A percentile compares a stretch with the other conserved stretches of the same genome.
These are phyloP conservation scores for Tetragonula clypearis DNA, from an alignment of 1,140 invertebrate genomes.

Conservation along the genomic window DNA sequence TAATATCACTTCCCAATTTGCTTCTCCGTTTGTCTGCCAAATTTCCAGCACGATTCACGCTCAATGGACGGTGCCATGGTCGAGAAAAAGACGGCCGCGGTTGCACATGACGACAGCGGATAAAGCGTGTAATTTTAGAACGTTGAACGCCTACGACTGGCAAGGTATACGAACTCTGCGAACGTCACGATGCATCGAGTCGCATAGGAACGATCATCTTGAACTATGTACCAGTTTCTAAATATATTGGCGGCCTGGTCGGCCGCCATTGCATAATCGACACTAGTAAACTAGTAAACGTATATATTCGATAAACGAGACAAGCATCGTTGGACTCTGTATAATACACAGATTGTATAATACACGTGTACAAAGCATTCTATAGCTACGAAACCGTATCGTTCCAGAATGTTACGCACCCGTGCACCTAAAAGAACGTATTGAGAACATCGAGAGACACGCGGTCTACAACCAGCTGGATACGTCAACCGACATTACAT, in stretches of 20 bases:
- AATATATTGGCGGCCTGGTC: conserved; percentile 23
- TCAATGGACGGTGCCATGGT: too few relatives aligned
- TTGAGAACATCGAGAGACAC: background rate
- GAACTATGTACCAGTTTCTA: conserved; percentile 2
- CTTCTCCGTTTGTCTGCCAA: too few relatives aligned
- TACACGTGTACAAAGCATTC: background rate
- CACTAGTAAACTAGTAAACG: background rate
- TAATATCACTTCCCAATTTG: background rate
- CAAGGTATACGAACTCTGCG: background rate
- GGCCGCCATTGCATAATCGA: background rate
- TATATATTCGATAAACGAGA: background rate
- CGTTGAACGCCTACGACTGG: too few relatives aligned
- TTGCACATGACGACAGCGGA: background rate
- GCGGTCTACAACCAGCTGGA: background rate
- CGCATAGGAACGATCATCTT: background rate
- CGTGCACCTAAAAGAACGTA: background rate
- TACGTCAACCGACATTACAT: background rate
- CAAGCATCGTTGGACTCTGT: background rate
- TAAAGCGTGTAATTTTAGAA: background rate
- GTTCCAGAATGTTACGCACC: background rate
- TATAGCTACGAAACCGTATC: background rate
- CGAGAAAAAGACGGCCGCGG: background rate
- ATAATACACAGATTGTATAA: background rate
- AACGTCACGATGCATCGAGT: background rate
- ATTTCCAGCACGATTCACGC: too few relatives aligned